Base-by-base conservation (phyloP, 2,888 invertebrate genomes). In the Cerceris rybyensis region DNA sequence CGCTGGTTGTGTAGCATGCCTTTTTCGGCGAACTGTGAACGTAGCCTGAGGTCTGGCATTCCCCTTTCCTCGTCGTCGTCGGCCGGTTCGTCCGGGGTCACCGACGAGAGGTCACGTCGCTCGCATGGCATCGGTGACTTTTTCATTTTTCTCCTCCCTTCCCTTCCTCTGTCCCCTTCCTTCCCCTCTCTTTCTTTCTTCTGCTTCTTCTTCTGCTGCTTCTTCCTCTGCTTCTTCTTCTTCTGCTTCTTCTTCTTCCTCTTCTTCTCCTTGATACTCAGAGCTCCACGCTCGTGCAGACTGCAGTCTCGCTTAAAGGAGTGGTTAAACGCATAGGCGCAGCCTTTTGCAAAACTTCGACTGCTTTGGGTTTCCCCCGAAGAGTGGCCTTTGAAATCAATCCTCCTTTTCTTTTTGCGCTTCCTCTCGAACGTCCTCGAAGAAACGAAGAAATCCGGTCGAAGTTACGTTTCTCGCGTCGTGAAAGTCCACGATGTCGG, bases 31-130 rank as follows among this genome's bases (percentile, higher is more conserved):
- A 79, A 84, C 81, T 81, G 80, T 85, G 84, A 83, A 85, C 83
- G 85, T 83, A 83, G 81, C 85, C 80, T 79, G 73, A 81, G 74
- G 80, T 70, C 78, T 80, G 80, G 76, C 75, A 79, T 81, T 86
- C 84, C 78, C 83, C 69, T 87, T 75, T 73, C 71, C 58, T 69
- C 82, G 71, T 79, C 78, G 82, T 81, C 81, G 80, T 77, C 71
- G 86, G 81, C 83, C 86, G 86, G 86, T 82, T 84, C 83, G 84
- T 83, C 87, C 87, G 85, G 87, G 87, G 87, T 87, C 87, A 85
- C 75, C 86, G 83, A 87, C 85, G 86, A 85, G 87, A 75, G 87
- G 87, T 87, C 87, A 85, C 87, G 84, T 85, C 87, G 87, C 86
- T 87, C 87, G 87, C 87, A 87, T 87, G 87, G 84, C 85, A 86